Conservation (phyloP, 2,113 vertebrate species). For the Bungarus multicinctus region DNA sequence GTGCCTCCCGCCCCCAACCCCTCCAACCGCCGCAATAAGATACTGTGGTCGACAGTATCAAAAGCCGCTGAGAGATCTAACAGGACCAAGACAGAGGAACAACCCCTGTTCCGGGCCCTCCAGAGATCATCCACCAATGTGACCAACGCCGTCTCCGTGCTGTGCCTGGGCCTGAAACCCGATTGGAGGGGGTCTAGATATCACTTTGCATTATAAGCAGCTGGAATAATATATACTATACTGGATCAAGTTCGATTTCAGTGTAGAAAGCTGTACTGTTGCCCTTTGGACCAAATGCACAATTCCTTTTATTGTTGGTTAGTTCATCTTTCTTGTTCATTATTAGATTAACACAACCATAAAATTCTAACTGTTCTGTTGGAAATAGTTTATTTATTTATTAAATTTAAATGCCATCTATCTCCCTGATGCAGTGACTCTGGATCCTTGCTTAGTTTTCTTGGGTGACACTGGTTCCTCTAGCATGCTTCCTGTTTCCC, state of each 20-base stretch:
- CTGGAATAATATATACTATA: background rate
- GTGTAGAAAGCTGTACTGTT: background rate
- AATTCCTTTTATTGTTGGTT: background rate
- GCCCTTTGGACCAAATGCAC: background rate
- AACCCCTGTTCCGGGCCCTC: too few species aligned
- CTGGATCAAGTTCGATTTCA: background rate
- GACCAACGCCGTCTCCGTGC: too few species aligned
- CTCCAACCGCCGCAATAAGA: too few species aligned
- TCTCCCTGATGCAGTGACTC: background rate
- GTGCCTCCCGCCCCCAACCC: too few species aligned
- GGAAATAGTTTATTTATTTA: background rate
- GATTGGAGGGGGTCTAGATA: too few species aligned
- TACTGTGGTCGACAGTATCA: too few species aligned
- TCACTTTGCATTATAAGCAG: background rate
- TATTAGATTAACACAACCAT: background rate
- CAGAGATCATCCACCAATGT: too few species aligned
- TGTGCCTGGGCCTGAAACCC: too few species aligned
- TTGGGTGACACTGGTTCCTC: background rate
- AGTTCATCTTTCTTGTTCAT: background rate
- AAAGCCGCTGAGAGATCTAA: too few species aligned
- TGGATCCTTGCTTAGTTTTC: background rate
- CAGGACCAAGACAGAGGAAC: too few species aligned
- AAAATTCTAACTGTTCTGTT: background rate
- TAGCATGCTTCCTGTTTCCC: background rate
- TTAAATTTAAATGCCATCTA: background rate